Evolutionary conservation across 2,888 invertebrate species (phyloP), one percentile per base, ranked within the genome.

Genomic region (Sarcophaga subvicina): DNA sequence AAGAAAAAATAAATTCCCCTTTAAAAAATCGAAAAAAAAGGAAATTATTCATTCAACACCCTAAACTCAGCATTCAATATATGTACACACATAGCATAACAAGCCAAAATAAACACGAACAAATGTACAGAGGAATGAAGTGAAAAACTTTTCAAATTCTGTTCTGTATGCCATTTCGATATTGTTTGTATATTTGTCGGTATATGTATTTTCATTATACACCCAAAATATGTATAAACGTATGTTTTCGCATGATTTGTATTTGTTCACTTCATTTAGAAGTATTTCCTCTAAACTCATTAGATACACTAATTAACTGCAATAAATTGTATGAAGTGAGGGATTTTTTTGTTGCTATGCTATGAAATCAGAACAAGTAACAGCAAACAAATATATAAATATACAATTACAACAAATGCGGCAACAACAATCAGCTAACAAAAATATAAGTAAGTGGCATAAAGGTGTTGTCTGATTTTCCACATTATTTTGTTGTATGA

Each of bases 261-360:
- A 20, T 70, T 69, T 69, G 49, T 54, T 72, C n/a, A 47, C 17
- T 72, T 77, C 27, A 49, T 83, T 71, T 17, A 66, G 47, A 77
- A 71, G 62, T 70, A 66, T 66, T 76, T 80, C 60, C 70, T 71
- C 45, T 64, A 79, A 62, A 77, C 76, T 84, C 84, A 83, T 83
- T 78, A 83, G 78, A 78, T 75, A 66, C 79, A 87, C 76, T 84
- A 87, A 87, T 87, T 87, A 84, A 81, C 75, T 79, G 78, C 77
- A 78, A 80, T 78, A 81, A 79, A 70, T 82, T 81, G 69, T 70
- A 20, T 71, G 45, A 62, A 59, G 27, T 84, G 54, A 17, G 54
- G 49, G 54, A 1, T 54, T 12, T 12, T 54, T 54, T 54, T 54
- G 14, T 0, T 10, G 12, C 17, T 54, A 3, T 54, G 17, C 17